phyloP scores from a whole-genome alignment of 2,113 vertebrate genomes.

The Syngnathus floridae region DNA sequence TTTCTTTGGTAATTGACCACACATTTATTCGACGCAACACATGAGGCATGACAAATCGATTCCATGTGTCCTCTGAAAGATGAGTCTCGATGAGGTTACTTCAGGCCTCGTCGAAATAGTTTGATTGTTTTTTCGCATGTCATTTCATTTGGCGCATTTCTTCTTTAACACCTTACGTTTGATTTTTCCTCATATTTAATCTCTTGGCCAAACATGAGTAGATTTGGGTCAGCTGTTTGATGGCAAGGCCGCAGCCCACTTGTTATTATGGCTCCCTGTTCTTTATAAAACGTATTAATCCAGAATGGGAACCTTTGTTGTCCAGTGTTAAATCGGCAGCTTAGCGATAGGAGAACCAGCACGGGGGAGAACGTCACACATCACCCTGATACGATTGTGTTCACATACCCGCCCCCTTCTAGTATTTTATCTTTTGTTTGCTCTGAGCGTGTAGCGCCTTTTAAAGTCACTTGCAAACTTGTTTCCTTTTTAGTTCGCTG shows the following conservation, averaged over 20 bases:
- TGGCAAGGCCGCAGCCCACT: not conserved
- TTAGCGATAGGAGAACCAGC: slow-evolving; percentile 1
- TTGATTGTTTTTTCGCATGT: not conserved
- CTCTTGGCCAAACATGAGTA: slow-evolving; percentile 6
- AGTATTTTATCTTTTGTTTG: not conserved
- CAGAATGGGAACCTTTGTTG: slow-evolving; percentile 4
- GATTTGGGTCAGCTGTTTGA: slow-evolving; percentile 1
- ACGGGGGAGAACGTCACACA: slow-evolving; percentile 4
- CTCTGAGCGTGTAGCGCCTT: not conserved
- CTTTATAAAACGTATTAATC: slow-evolving; percentile 5
- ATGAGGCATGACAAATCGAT: slow-evolving; percentile 10
- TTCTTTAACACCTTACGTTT: not conserved
- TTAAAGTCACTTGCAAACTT: not conserved
- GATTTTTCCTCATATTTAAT: slow-evolving; percentile 5
- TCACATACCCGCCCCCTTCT: not conserved
- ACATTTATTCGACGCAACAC: not conserved
- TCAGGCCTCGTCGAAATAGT: not conserved
- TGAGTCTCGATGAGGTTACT: not conserved
- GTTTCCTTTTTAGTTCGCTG: not conserved
- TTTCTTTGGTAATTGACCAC: not conserved
- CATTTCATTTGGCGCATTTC: not conserved
- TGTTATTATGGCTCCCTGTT: slow-evolving; percentile 7
- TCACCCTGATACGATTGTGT: slow-evolving; percentile 1
- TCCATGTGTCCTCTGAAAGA: slow-evolving; percentile 22
- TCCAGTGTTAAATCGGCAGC: slow-evolving; percentile 4